phyloP scores from a whole-genome alignment of 1,140 invertebrate genomes.

The Drosophila tropicalis region DNA sequence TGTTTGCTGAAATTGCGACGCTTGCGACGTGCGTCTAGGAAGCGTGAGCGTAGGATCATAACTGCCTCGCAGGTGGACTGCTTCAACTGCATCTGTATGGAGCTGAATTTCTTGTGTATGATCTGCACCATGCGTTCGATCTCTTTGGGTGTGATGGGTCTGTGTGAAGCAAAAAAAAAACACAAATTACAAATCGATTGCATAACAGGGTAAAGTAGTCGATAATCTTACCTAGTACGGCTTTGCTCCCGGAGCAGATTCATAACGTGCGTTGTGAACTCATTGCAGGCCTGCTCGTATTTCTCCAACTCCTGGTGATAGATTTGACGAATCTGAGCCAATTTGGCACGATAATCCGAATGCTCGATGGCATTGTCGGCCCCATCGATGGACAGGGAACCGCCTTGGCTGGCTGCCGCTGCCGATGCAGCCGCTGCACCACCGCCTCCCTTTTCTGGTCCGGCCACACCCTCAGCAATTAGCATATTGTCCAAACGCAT shows the following conservation, averaged over 20 bases:
- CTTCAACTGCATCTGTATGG: conserved; percentile 99
- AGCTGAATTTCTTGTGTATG: conserved; percentile 99
- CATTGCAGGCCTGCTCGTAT: conserved; percentile 99
- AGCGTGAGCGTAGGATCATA: conserved; percentile 96
- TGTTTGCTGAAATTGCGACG: conserved; percentile 99
- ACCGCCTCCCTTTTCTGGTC: conserved; percentile 98
- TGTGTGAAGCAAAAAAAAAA: conserved; percentile 69
- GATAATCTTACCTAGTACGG: conserved; percentile 89
- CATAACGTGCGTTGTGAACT: conserved; percentile 99
- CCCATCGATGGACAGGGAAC: conserved; percentile 82
- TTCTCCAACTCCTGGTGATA: conserved; percentile 99
- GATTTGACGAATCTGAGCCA: conserved; percentile 99
- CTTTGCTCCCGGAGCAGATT: conserved; percentile 98
- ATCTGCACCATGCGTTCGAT: conserved; percentile 99
- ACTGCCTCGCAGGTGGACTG: conserved; percentile 99
- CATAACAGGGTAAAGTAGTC: background rate
- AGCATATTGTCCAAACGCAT: conserved; percentile 99
- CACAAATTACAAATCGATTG: too few relatives aligned
- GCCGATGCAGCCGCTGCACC: conserved; percentile 95
- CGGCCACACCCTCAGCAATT: conserved; percentile 99
- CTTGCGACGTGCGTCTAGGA: conserved; percentile 98
- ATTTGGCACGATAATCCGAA: conserved; percentile 99
- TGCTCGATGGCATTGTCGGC: conserved; percentile 99
- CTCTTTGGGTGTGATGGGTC: conserved; percentile 96
- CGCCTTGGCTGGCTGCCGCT: conserved; percentile 92